Evolutionary conservation across 2,113 vertebrate species (phyloP), one percentile per base, ranked within the genome.

Genomic region (Macroglossus sobrinus): DNA sequence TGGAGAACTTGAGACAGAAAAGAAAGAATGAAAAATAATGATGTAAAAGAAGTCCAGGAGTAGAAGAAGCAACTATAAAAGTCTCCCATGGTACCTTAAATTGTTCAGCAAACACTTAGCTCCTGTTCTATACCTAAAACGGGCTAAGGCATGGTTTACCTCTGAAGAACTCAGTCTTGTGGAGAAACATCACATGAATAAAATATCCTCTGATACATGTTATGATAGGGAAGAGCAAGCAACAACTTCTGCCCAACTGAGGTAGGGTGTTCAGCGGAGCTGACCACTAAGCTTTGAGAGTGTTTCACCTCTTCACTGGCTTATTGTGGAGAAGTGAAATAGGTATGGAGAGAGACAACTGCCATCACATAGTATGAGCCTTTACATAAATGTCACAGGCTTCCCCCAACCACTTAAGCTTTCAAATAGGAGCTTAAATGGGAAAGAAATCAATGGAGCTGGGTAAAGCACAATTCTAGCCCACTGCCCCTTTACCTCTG

Each of bases 401-500:
- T 15, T 16, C 14, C 50, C 50, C 50, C 15, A 50, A 50, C 15
- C 14, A 76, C 26, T 79, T 75, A 61, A 30, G 28, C 59, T 90
- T 66, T 80, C 74, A 79, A 21, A 35, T 55, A 55, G 43, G 61
- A 84, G n/a, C 40, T 85, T 45, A 66, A 74, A 64, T 24, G 63
- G 80, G 50, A 57, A 92, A 84, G 40, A 63, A 84, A 35, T 26
- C 28, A 45, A 28, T 61, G 78, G 57, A 74, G 33, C 26, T 28
- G 7, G 40, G 55, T 21, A 40, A 88, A 55, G 59, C 33, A 33
- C 24, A 35, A 40, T 47, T 57, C 8, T 2, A 33, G 63, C 74
- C 68, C 66, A 74, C 22, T 13, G 19, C 84, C 63, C 38, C 30
- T 96, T 98, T 98, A 99, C 99, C 99, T 99, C 99, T 0, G 99